These are phyloP conservation scores for Tinamus major DNA, from an alignment of 2,797 vertebrate species.

Conservation along the genomic window DNA sequence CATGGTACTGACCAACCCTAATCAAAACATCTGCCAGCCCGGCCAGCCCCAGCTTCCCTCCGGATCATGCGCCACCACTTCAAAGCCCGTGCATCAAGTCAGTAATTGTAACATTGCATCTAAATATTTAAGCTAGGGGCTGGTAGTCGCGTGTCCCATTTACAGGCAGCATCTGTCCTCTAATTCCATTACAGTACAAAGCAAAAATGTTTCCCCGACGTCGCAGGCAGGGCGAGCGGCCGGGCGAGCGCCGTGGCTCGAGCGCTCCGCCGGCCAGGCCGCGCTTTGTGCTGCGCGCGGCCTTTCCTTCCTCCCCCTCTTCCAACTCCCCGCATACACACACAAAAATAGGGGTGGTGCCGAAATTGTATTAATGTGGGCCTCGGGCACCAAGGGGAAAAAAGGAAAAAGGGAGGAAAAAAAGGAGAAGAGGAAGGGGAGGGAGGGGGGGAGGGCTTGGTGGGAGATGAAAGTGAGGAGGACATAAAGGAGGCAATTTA, in stretches of 20 bases:
- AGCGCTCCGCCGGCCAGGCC: constrained; percentile 80
- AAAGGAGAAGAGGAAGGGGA: constrained; percentile 67
- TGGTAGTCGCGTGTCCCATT: constrained; percentile 82
- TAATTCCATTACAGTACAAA: constrained; percentile 84
- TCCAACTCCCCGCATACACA: constrained; percentile 62
- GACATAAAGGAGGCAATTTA: constrained; percentile 98
- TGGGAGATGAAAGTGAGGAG: constrained; percentile 94
- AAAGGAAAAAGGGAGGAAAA: constrained; percentile 1
- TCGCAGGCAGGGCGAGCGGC: constrained; percentile 78
- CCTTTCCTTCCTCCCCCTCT: background rate
- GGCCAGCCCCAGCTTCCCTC: constrained; percentile 65
- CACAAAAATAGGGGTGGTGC: constrained; percentile 81
- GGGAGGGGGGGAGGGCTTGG: constrained; percentile 83
- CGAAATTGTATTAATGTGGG: constrained; percentile 90
- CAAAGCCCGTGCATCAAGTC: constrained; percentile 81
- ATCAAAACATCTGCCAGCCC: constrained; percentile 75
- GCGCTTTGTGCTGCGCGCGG: constrained; percentile 75
- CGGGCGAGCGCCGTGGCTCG: constrained; percentile 69
- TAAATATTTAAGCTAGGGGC: constrained; percentile 86
- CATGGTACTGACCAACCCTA: constrained; percentile 62
- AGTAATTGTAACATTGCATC: constrained; percentile 84
- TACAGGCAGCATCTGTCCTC: constrained; percentile 84
- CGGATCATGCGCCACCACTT: constrained; percentile 73
- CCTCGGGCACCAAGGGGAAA: constrained; percentile 84
- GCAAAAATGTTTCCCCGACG: constrained; percentile 84